These are phyloP conservation scores for Poicephalus gulielmi DNA, from an alignment of 2,113 vertebrate genomes.

Conservation along the genomic window DNA sequence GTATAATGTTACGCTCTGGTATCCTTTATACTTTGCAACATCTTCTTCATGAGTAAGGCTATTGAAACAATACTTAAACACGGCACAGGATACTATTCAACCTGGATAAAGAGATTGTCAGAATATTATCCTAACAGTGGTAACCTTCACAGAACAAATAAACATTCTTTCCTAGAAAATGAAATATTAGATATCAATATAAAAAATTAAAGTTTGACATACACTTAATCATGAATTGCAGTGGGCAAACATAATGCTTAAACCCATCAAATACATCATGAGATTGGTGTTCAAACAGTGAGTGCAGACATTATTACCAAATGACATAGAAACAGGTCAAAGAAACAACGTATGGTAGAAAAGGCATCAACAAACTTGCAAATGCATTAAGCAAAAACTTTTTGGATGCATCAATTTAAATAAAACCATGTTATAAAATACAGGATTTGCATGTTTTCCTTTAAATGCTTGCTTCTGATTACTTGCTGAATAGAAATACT, in stretches of 20 bases:
- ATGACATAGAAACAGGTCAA: slow-evolving; percentile 66
- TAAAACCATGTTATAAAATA: slow-evolving; percentile 10
- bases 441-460: slow-evolving; percentile 7
- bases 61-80: not conserved
- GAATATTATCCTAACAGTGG: not conserved
- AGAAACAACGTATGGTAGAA: slow-evolving; percentile 63
- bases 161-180: not conserved
- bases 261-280: slow-evolving; percentile 66
- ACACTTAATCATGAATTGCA: slow-evolving; percentile 39
- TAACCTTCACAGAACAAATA: not conserved
- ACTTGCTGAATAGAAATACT: slow-evolving; percentile 26
- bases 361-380: slow-evolving; percentile 58
- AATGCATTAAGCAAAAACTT: slow-evolving; percentile 46
- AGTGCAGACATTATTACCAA: slow-evolving; percentile 70
- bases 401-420: not conserved
- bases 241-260: slow-evolving; percentile 69
- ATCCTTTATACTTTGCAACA: not conserved
- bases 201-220: not conserved
- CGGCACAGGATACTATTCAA: not conserved
- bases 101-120: not conserved
- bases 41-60: not conserved
- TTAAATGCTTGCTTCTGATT: not conserved
- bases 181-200: not conserved
- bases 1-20: not conserved
- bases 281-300: slow-evolving; percentile 65